Base-by-base conservation (phyloP, 2,888 invertebrate species). In the Lasius fuliginosus region DNA sequence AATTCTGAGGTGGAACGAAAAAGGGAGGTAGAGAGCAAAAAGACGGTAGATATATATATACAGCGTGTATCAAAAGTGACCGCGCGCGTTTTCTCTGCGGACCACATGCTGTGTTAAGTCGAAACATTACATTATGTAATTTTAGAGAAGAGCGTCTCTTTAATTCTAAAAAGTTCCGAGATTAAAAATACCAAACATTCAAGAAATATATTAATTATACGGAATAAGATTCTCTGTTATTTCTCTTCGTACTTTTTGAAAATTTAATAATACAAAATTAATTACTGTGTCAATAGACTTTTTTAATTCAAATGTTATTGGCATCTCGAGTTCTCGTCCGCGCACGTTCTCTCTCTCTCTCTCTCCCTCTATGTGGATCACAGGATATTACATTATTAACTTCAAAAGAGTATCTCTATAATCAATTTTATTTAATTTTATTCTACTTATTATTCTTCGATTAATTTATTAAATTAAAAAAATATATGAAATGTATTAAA, bases 1-100 rank as follows among this genome's bases (percentile, higher is more conserved):
- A 71, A 79, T 79, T 79, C 79, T 79, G 73, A 79, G 79, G 71
- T 71, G 60, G 73, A 62, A 79, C 60, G 79, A 79, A 79, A 71
- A 73, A 71, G 46, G 27, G 73, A 60, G 79, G 18, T 36, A 42
- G 46, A 33, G 46, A 49, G 79, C 9, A 79, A 79, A 79, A 79
- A 60, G 58, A 56, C 56, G n/a, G 12, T 5, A 23, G 42, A 23
- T 36, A 23, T 18, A 60, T 46, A 60, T 36, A 5, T 30, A 33
- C 33, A 79, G 58, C 60, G 79, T 46, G 79, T 62, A 27, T 62
- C 71, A 81, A 81, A 81, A 81, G 12, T 73, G 49, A 53, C 49
- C 46, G 49, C 30, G 18, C 23, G 15, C 18, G 9, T 18, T 60
- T 27, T 12, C 18, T 27, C 27, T 2, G 49, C 12, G 36, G 27